A percentile compares a stretch with the other conserved stretches of the same genome.
Conservation (phyloP, 2,113 vertebrate species). For the Scortum barcoo region DNA sequence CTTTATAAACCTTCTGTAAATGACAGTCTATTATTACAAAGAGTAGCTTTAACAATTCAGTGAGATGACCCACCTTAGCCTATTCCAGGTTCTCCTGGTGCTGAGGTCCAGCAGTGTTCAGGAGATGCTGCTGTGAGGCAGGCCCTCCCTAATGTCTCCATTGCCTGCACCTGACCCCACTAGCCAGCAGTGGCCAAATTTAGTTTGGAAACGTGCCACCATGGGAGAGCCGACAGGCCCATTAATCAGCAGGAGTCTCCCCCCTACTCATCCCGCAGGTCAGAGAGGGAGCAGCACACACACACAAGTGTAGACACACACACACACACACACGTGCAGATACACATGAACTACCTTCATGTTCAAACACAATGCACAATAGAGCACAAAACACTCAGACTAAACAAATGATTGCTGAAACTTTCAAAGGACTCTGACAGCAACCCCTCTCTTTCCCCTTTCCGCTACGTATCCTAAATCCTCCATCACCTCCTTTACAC, state of each 20-base stretch:
- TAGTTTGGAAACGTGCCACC: conserved; percentile 85
- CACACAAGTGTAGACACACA: conserved; percentile 17
- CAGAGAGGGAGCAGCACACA: conserved; percentile 73
- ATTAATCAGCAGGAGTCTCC: conserved; percentile 84
- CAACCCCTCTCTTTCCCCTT: conserved; percentile 27
- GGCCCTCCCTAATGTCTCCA: conserved; percentile 81
- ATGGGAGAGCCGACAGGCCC: conserved; percentile 80
- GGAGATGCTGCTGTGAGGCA: conserved; percentile 78
- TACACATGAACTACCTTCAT: conserved; percentile 18
- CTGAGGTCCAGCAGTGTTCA: conserved; percentile 66
- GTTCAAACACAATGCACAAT: conserved; percentile 37
- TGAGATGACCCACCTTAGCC: conserved; percentile 42
- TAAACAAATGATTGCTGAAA: conserved; percentile 71
- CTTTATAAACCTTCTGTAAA: background rate
- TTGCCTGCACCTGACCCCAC: conserved; percentile 83
- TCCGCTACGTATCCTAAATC: conserved; percentile 65
- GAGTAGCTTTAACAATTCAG: conserved; percentile 48
- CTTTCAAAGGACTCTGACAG: conserved; percentile 67
- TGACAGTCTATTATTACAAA: conserved; percentile 27
- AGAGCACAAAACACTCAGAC: conserved; percentile 35
- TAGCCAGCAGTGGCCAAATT: conserved; percentile 83
- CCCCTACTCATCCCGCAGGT: conserved; percentile 79
- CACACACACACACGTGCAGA: conserved; percentile 17
- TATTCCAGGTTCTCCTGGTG: conserved; percentile 49
- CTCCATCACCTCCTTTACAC: conserved; percentile 61